Percentiles rank a stretch among this genome's conserved stretches.
These are phyloP conservation scores for Epizoanthus fatuus DNA, from an alignment of 92 coral and sea anemone species.

Conservation along the genomic window DNA sequence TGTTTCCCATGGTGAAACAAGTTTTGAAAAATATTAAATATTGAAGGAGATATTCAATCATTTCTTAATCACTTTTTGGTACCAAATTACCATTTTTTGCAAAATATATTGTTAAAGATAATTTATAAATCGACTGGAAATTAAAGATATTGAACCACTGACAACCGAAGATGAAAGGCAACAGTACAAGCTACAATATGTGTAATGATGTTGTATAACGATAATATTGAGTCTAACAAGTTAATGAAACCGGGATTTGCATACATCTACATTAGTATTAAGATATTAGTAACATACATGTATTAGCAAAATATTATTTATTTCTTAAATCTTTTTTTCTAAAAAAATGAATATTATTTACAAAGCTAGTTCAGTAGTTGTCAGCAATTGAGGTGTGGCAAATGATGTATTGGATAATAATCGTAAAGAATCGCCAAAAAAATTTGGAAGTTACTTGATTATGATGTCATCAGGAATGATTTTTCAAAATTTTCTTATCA, in stretches of 20 bases:
- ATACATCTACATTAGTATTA: too few relatives aligned
- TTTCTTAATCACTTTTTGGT: constrained; percentile 17
- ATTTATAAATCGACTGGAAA: constrained; percentile 7
- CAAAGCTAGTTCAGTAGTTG: constrained; percentile 11
- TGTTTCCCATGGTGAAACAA: neutral
- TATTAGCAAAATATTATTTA: neutral
- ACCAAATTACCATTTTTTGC: constrained; percentile 6
- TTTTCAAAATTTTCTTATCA: constrained; percentile 17
- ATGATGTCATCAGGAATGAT: constrained; percentile 15
- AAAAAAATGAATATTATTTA: constrained; percentile 4
- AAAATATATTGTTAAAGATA: constrained; percentile 14
- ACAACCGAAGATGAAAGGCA: constrained; percentile 19
- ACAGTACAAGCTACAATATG: constrained; percentile 18
- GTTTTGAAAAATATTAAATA: constrained; percentile 19
- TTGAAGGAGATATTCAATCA: constrained; percentile 13
- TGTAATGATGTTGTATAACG: constrained; percentile 20
- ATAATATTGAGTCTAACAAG: constrained; percentile 12
- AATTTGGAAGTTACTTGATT: constrained; percentile 23
- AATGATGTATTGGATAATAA: constrained; percentile 11
- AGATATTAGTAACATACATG: constrained; percentile 7
- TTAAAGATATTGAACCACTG: constrained; percentile 24
- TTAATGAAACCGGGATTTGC: constrained; percentile 18
- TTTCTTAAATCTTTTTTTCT: neutral
- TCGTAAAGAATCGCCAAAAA: constrained; percentile 8
- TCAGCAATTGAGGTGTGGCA: constrained; percentile 7